phyloP scores from a whole-genome alignment of 2,888 invertebrate genomes.

The Pristionchus japonicus region DNA sequence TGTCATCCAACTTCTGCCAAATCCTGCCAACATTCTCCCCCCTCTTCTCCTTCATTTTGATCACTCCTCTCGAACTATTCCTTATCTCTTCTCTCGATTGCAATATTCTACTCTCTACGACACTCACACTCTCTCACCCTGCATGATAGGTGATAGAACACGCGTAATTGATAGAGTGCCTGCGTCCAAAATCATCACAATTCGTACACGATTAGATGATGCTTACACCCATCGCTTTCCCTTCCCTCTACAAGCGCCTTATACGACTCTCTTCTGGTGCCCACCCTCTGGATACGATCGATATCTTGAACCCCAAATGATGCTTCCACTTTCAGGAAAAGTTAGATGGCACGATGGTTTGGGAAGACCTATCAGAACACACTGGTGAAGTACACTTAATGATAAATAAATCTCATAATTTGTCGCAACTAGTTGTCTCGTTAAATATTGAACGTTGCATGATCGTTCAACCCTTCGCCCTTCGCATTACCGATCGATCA shows the following conservation, averaged over 20 bases:
- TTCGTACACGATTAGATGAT: slow-evolving; percentile 40
- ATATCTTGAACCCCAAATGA: not conserved
- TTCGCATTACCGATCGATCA: too few species aligned
- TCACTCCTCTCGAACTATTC: not conserved
- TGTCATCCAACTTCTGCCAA: not conserved
- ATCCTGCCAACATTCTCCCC: not conserved
- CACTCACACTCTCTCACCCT: not conserved
- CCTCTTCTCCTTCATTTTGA: not conserved
- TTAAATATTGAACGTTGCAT: too few species aligned
- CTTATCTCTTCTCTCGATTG: slow-evolving; percentile 25
- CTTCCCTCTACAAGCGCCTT: slow-evolving; percentile 12
- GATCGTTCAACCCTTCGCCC: not conserved
- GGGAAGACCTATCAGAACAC: too few species aligned
- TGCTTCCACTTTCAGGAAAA: too few species aligned
- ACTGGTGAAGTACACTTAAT: too few species aligned
- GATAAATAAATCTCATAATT: not conserved
- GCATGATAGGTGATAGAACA: not conserved
- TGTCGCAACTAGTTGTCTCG: too few species aligned
- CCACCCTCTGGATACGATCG: slow-evolving; percentile 4
- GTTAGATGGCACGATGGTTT: too few species aligned
- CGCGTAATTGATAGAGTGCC: not conserved
- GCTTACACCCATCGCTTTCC: not conserved
- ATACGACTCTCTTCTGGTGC: not conserved
- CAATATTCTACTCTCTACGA: not conserved
- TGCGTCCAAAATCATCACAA: not conserved